These are phyloP conservation scores for Podargus strigoides DNA, from an alignment of 2,797 vertebrate genomes.

Conservation along the genomic window DNA sequence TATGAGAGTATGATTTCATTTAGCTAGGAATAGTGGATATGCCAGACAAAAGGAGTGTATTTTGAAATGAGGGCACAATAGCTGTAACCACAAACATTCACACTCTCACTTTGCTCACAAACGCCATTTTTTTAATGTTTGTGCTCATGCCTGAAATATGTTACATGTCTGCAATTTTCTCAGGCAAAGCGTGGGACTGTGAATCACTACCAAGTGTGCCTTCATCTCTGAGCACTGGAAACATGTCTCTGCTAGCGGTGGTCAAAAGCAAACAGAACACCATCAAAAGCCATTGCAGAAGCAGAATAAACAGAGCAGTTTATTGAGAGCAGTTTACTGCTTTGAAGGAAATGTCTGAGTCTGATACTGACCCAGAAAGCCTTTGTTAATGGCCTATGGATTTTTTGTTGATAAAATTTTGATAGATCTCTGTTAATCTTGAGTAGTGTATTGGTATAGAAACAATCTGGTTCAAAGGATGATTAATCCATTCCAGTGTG, in stretches of 20 bases:
- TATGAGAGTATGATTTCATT: background rate
- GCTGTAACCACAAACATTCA: background rate
- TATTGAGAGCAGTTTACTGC: background rate
- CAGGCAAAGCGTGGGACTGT: background rate
- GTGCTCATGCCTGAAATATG: background rate
- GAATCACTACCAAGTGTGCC: background rate
- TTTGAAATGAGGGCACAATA: background rate
- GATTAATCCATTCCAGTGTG: constrained; percentile 17
- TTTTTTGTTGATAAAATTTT: constrained; percentile 28
- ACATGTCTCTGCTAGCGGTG: background rate
- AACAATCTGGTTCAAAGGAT: constrained; percentile 50
- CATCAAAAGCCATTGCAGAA: background rate
- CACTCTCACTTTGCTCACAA: background rate
- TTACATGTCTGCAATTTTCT: background rate
- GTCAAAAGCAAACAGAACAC: background rate
- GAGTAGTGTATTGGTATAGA: constrained; percentile 22
- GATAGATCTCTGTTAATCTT: constrained; percentile 32
- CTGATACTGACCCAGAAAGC: background rate
- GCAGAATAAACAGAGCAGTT: background rate
- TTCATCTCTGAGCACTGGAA: background rate
- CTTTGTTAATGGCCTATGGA: background rate
- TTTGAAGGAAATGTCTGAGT: background rate
- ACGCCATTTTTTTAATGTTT: background rate
- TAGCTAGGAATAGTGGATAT: background rate
- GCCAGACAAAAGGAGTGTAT: background rate